Evolutionary conservation across 2,797 vertebrate species (phyloP).

Genomic region (Gouania willdenowi): DNA sequence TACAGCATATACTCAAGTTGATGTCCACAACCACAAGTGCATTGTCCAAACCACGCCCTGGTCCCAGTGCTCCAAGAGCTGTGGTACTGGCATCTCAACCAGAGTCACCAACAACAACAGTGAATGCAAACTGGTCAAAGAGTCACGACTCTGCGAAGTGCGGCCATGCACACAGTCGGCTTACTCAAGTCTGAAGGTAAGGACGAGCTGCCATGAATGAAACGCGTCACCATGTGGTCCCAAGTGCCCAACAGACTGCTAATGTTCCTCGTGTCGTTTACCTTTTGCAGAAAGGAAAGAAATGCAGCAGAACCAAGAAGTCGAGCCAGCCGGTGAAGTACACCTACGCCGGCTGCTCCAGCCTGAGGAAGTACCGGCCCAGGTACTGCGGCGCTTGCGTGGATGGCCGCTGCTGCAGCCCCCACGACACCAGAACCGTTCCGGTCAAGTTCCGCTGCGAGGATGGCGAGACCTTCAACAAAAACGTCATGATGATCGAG

Average conservation of each 20-base stretch:
- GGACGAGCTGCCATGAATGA: conserved; percentile 5
- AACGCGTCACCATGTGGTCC: neutral
- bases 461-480: conserved; percentile 93
- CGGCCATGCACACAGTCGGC: conserved; percentile 88
- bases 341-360: conserved; percentile 90
- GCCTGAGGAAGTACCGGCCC: conserved; percentile 92
- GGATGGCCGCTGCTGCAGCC: conserved; percentile 93
- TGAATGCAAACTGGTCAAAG: conserved; percentile 92
- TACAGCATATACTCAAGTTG: conserved; percentile 85
- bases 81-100: conserved; percentile 93
- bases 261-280: neutral
- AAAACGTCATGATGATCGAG: conserved; percentile 97
- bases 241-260: conserved; percentile 18
- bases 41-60: conserved; percentile 94
- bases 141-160: conserved; percentile 94
- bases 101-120: conserved; percentile 93
- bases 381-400: conserved; percentile 94
- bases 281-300: conserved; percentile 90
- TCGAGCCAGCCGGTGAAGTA: conserved; percentile 84
- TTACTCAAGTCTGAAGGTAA: conserved; percentile 91
- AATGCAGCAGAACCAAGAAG: conserved; percentile 93
- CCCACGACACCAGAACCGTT: conserved; percentile 92
- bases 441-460: conserved; percentile 94
- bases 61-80: conserved; percentile 97
- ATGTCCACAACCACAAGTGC: conserved; percentile 87